Percentiles rank a stretch among this genome's conserved stretches.
phyloP scores from a whole-genome alignment of 1,140 invertebrate species.

The Pseudachorutes palmiensis region DNA sequence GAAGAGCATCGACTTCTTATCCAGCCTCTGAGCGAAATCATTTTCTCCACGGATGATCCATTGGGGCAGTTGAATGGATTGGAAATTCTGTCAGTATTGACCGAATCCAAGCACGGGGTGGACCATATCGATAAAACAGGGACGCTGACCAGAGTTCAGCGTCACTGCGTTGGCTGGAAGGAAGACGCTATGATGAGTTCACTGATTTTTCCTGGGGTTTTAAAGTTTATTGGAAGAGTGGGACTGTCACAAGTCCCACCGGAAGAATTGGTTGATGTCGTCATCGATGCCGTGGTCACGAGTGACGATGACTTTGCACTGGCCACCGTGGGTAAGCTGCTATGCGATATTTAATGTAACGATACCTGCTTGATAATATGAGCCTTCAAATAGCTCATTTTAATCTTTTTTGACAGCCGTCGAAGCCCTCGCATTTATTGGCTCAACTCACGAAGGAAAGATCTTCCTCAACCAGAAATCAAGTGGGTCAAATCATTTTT shows the following conservation, averaged over 20 bases:
- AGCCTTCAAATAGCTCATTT: not conserved
- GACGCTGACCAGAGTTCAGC: conserved; percentile 22
- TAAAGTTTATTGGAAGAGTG: conserved; percentile 36
- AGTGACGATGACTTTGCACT: conserved; percentile 19
- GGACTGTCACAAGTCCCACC: conserved; percentile 21
- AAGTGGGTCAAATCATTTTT: not conserved
- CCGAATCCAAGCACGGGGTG: conserved; percentile 28
- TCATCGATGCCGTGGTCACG: conserved; percentile 22
- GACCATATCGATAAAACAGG: conserved; percentile 17
- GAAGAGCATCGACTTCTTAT: conserved; percentile 18
- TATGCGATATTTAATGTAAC: too few relatives aligned
- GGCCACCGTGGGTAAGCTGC: not conserved
- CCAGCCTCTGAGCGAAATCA: conserved; percentile 20
- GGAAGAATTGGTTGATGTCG: conserved; percentile 22
- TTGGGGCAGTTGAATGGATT: conserved; percentile 33
- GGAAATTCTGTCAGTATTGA: conserved; percentile 33
- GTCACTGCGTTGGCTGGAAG: conserved; percentile 24
- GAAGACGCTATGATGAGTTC: conserved; percentile 17
- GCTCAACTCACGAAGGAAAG: conserved; percentile 32
- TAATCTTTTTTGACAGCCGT: not conserved
- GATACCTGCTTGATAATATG: not conserved
- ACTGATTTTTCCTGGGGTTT: conserved; percentile 29
- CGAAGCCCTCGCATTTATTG: conserved; percentile 36
- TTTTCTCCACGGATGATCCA: conserved; percentile 16
- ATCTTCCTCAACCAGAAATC: not conserved